These are phyloP conservation scores for Semicossyphus pulcher DNA, from an alignment of 2,113 vertebrate genomes.

Conservation along the genomic window DNA sequence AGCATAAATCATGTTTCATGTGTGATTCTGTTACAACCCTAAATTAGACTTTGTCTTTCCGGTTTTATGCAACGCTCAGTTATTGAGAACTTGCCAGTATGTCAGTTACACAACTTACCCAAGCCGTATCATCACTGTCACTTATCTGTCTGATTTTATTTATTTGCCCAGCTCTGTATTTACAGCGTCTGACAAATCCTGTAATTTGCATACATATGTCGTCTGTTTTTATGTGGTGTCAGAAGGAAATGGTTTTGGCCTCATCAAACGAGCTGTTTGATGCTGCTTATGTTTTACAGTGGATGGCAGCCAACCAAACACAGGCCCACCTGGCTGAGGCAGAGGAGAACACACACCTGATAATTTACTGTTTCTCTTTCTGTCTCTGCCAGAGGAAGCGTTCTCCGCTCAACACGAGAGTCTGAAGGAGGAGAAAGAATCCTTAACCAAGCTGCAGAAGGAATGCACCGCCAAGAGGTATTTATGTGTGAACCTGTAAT, in stretches of 20 bases:
- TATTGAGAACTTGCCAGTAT: constrained; percentile 27
- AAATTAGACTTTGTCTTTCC: constrained; percentile 4
- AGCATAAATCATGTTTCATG: not conserved
- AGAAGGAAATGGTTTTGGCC: constrained; percentile 70
- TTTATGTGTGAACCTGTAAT: constrained; percentile 81
- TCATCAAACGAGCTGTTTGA: constrained; percentile 70
- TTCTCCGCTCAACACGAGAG: constrained; percentile 87
- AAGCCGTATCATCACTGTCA: constrained; percentile 29
- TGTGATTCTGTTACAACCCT: not conserved
- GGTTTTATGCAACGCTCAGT: constrained; percentile 22
- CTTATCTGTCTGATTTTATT: constrained; percentile 64
- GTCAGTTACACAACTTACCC: constrained; percentile 32
- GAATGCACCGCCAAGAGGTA: constrained; percentile 98
- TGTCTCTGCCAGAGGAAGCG: constrained; percentile 85
- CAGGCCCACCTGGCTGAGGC: constrained; percentile 62
- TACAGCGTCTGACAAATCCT: constrained; percentile 69
- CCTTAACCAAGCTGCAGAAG: constrained; percentile 89
- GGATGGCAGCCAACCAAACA: constrained; percentile 50
- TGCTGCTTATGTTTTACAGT: constrained; percentile 43
- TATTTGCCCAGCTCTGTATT: constrained; percentile 63
- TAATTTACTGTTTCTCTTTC: constrained; percentile 60
- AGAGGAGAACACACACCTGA: constrained; percentile 46
- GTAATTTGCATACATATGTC: constrained; percentile 65
- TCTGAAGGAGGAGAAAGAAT: constrained; percentile 89
- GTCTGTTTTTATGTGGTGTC: constrained; percentile 71